Base-by-base conservation (phyloP, 2,888 invertebrate species). In the Chrysolina haemoptera region DNA sequence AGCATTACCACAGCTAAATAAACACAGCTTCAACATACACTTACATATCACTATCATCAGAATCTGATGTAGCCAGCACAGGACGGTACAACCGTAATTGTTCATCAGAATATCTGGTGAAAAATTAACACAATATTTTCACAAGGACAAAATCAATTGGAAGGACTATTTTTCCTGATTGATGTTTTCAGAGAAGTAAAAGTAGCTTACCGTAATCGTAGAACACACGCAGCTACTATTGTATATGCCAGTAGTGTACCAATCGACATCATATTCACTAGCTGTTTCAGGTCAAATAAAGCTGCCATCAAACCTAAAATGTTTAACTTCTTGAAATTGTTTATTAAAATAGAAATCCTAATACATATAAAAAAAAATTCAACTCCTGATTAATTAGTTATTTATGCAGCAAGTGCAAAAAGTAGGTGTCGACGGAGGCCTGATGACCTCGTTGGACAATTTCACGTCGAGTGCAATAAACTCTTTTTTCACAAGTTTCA, bases 181-280 rank as follows among this genome's bases (percentile, higher is more conserved):
- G 35, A 35, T 35, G 8, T 62, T 11, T 22, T 35, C 20, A n/a
- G 12, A 35, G 20, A 48, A 66, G 14, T 43, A n/a, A 18, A 50
- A 65, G 27, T 62, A 73, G 76, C 73, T 83, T 91, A 94, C 88
- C 94, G 90, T 72, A 95, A 88, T 73, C 95, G 89, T 48, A 95
- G 89, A 1, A 95, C 93, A 82, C 93, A 93, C 43, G 92, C 92
- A 43, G 94, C 93, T 10, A 95, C 95, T 81, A 95, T 93, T 0
- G 94, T 93, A 84, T 94, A 95, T 12, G 93, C 93, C 78, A 93
- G 86, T 16, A 94, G 86, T 8, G 93, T 93, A n/a, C 93, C 93
- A 79, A 95, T 94, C 14, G 94, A 94, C 93, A 95, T 94, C 90
- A 95, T 93, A 82, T 93, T 92, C 0, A 95, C 92, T 40, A 95